Evolutionary conservation across 1,140 invertebrate species (phyloP).

Genomic region (Antheraea mylitta): DNA sequence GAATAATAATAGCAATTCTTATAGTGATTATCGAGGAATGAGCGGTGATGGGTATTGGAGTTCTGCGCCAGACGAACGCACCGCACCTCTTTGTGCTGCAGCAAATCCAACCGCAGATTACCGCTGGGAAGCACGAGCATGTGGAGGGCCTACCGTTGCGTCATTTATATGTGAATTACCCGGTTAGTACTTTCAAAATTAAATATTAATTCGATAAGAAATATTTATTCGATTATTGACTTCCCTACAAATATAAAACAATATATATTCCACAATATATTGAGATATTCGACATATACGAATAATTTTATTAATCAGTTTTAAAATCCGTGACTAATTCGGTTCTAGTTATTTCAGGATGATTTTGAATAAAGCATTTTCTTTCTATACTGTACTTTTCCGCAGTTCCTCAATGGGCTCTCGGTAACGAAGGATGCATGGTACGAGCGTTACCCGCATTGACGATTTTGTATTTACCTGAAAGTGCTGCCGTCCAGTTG

Average conservation of each 20-base stretch:
- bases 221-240: too few relatives aligned
- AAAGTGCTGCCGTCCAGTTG: slow-evolving; percentile 89
- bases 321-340: too few relatives aligned
- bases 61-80: slow-evolving; percentile 63
- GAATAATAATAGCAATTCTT: background rate
- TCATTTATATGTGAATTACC: slow-evolving; percentile 88
- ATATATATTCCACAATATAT: too few relatives aligned
- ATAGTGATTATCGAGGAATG: slow-evolving; percentile 79
- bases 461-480: slow-evolving; percentile 85
- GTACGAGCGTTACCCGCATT: slow-evolving; percentile 84
- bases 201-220: too few relatives aligned
- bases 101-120: slow-evolving; percentile 85
- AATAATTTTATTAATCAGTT: too few relatives aligned
- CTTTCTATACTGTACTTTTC: slow-evolving; percentile 18
- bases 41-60: slow-evolving; percentile 84
- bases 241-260: too few relatives aligned
- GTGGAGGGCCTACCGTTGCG: slow-evolving; percentile 85
- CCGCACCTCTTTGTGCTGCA: slow-evolving; percentile 82
- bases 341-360: background rate
- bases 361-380: background rate
- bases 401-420: slow-evolving; percentile 84
- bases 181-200: slow-evolving; percentile 69
- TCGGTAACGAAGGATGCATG: slow-evolving; percentile 81
- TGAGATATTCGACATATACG: too few relatives aligned
- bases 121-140: slow-evolving; percentile 84